phyloP scores from a whole-genome alignment of 2,113 vertebrate genomes.

The Notechis scutatus region DNA sequence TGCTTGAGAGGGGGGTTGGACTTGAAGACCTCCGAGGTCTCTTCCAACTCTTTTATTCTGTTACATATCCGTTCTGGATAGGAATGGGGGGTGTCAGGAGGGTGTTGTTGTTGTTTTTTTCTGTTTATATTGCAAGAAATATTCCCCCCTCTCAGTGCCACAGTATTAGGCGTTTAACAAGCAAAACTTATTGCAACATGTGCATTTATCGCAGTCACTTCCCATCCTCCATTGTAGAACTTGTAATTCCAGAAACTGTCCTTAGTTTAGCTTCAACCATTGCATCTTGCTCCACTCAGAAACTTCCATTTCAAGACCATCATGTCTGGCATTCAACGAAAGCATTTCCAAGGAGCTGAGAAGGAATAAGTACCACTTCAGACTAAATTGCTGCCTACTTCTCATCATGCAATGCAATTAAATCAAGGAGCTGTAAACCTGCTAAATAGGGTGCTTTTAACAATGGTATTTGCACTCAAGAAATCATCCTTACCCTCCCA shows the following conservation, averaged over 20 bases:
- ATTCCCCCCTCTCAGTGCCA: background rate
- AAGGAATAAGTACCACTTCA: constrained; percentile 70
- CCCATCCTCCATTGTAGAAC: background rate
- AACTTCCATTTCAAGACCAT: constrained; percentile 40
- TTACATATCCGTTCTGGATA: background rate
- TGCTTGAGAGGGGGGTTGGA: background rate
- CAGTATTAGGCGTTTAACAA: background rate
- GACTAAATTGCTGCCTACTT: constrained; percentile 71
- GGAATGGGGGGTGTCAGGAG: background rate
- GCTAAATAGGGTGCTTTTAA: constrained; percentile 54
- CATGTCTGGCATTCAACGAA: constrained; percentile 42
- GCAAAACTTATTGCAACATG: background rate
- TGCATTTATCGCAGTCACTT: background rate
- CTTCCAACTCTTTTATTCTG: background rate
- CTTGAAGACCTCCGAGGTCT: background rate
- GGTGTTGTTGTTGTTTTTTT: background rate
- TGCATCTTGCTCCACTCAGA: constrained; percentile 1
- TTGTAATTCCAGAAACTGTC: background rate
- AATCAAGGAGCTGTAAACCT: constrained; percentile 61
- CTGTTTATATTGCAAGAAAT: background rate
- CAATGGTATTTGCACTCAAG: constrained; percentile 57
- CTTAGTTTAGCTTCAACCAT: too few relatives aligned
- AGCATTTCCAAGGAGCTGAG: constrained; percentile 57
- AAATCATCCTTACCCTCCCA: constrained; percentile 13
- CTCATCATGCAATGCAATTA: constrained; percentile 70